These are phyloP conservation scores for Heliocidaris tuberculata DNA, from an alignment of 35 echinoderm and acorn worm genomes.

Conservation along the genomic window DNA sequence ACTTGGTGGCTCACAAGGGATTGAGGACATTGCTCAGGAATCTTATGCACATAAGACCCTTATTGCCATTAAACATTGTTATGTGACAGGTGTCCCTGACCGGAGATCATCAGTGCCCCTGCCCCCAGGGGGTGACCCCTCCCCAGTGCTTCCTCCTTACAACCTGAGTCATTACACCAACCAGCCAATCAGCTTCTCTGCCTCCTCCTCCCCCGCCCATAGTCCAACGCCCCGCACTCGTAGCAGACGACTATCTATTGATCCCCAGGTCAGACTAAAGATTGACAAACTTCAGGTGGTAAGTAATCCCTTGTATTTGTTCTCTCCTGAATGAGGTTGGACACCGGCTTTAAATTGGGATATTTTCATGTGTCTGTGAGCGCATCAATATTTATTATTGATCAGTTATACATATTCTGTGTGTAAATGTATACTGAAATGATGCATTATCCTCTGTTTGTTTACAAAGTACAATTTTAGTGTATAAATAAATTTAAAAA, in stretches of 20 bases:
- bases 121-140: slow-evolving; percentile 45
- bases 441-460: too few species aligned
- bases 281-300: slow-evolving; percentile 96
- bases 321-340: neutral
- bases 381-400: too few species aligned
- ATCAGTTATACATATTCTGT: too few species aligned
- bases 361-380: neutral
- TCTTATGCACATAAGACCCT: too few species aligned
- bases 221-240: slow-evolving; percentile 37
- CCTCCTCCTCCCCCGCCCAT: slow-evolving; percentile 3
- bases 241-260: slow-evolving; percentile 75
- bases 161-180: slow-evolving; percentile 26
- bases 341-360: neutral
- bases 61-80: neutral
- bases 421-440: too few species aligned
- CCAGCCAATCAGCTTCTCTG: slow-evolving; percentile 26
- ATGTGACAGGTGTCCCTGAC: slow-evolving; percentile 16
- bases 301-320: slow-evolving; percentile 39
- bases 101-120: slow-evolving; percentile 1
- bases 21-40: too few species aligned
- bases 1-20: too few species aligned
- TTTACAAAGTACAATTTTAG: too few species aligned
- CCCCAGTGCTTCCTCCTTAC: slow-evolving; percentile 57
- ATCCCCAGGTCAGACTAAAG: slow-evolving; percentile 75
- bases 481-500: too few species aligned